These are phyloP conservation scores for Heliopora coerulea DNA, from an alignment of 92 coral and sea anemone genomes.

Conservation along the genomic window DNA sequence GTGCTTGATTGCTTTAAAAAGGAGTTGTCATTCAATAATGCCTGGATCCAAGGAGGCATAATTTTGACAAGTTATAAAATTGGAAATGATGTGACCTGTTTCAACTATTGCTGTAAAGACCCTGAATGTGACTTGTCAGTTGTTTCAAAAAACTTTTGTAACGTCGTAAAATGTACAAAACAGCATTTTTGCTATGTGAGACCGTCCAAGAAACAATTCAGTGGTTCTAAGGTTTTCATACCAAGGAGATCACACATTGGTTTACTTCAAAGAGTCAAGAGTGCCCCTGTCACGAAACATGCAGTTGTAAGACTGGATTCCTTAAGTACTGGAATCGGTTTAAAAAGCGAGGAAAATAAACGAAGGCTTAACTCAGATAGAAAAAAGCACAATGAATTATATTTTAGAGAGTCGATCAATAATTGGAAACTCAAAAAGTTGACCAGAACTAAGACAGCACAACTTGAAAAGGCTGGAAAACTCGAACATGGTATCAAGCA, in stretches of 20 bases:
- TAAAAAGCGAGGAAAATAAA: neutral
- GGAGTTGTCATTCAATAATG: neutral
- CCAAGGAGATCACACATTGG: neutral
- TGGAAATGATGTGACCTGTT: neutral
- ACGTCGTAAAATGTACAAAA: neutral
- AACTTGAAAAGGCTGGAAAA: neutral
- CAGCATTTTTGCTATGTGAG: neutral
- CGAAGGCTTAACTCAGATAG: neutral
- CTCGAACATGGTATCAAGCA: neutral
- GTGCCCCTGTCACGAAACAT: neutral
- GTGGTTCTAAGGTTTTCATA: neutral
- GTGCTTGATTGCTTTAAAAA: neutral
- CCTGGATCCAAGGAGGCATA: constrained; percentile 13
- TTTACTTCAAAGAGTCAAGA: neutral
- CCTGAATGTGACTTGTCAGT: constrained; percentile 12
- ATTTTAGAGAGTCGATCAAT: neutral
- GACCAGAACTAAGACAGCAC: neutral
- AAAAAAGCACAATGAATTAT: constrained; percentile 9
- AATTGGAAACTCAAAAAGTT: neutral
- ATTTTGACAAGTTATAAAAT: neutral
- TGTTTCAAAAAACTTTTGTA: constrained; percentile 1
- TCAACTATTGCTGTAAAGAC: neutral
- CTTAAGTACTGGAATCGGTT: neutral
- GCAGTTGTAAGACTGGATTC: neutral
- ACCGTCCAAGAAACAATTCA: neutral